Evolutionary conservation across 2,797 vertebrate species (phyloP), one percentile per base, ranked within the genome.

Genomic region (Sorex maritimensis): DNA sequence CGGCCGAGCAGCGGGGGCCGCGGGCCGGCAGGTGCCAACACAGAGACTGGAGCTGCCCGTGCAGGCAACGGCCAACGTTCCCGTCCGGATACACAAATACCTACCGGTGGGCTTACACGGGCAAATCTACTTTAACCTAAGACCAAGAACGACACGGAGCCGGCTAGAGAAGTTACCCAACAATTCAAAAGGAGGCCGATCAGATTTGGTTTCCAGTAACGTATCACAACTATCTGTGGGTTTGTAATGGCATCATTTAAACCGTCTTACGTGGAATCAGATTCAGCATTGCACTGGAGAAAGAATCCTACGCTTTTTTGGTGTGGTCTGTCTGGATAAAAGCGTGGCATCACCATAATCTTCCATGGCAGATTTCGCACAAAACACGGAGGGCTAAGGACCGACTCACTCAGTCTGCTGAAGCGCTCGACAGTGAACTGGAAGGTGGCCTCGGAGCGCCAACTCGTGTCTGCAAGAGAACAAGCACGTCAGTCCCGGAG

Each of bases 221-320:
- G 77, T 82, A 92, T 89, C 46, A 74, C 7, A 44, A 77, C 23
- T 80, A 93, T 84, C 49, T 12, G 61, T 95, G 88, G 91, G 71
- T 71, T 74, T 91, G 84, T 81, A 91, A 68, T 96, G 46, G 49
- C 96, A 97, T 88, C 68, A 94, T 94, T 92, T 93, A 90, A 96
- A 94, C 92, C 52, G 6, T 91, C 99, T 98, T 99, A 99, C 99
- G 99, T 99, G 96, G 99, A 99, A 97, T 99, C 99, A 11, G 99
- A 99, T 97, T 99, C 99, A 86, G 99, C 99, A 93, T 99, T 99
- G 97, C 99, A 99, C 94, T 99, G 99, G 95, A 99, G 99, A 97
- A 99, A 99, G 98, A 99, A 99, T 97, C 99, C 99, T 72, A 99
- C 99, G 0, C 99, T 99, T 98, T 99, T 99, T 98, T 99, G 99